Percentiles rank a stretch among this genome's conserved stretches.
Conservation (phyloP, 2,888 invertebrate genomes). For the Agrilus cyanescens region DNA sequence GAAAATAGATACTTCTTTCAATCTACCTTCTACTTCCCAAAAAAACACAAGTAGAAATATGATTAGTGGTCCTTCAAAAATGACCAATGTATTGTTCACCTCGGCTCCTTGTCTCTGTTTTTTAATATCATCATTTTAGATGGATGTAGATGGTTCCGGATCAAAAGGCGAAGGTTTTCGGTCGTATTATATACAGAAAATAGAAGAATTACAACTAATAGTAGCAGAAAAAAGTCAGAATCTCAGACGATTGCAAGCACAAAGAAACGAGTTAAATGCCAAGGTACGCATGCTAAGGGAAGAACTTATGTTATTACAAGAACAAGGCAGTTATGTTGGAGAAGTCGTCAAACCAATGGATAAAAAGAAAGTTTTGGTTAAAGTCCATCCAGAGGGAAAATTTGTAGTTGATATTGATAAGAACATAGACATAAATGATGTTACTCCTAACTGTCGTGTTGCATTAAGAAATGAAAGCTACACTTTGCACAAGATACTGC, state of each 20-base stretch:
- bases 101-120: not conserved
- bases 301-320: constrained; percentile 89
- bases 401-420: constrained; percentile 99
- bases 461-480: constrained; percentile 98
- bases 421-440: constrained; percentile 95
- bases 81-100: not conserved
- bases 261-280: constrained; percentile 96
- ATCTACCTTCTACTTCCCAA: too few species aligned
- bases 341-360: constrained; percentile 99
- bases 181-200: constrained; percentile 95
- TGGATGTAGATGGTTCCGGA: constrained; percentile 57
- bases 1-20: too few species aligned
- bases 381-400: constrained; percentile 99
- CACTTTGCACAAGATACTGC: constrained; percentile 94
- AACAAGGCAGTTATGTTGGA: constrained; percentile 98
- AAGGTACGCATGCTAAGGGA: constrained; percentile 98
- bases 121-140: constrained; percentile 34
- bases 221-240: constrained; percentile 98
- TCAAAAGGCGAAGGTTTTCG: constrained; percentile 79
- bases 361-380: constrained; percentile 98
- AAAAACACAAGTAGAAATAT: too few species aligned
- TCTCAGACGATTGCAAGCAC: constrained; percentile 90
- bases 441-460: constrained; percentile 95
- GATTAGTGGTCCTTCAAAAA: not conserved
- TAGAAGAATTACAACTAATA: constrained; percentile 89